Evolutionary conservation across 2,113 vertebrate species (phyloP), one percentile per base, ranked within the genome.

Genomic region (Ancistrus triradiatus): DNA sequence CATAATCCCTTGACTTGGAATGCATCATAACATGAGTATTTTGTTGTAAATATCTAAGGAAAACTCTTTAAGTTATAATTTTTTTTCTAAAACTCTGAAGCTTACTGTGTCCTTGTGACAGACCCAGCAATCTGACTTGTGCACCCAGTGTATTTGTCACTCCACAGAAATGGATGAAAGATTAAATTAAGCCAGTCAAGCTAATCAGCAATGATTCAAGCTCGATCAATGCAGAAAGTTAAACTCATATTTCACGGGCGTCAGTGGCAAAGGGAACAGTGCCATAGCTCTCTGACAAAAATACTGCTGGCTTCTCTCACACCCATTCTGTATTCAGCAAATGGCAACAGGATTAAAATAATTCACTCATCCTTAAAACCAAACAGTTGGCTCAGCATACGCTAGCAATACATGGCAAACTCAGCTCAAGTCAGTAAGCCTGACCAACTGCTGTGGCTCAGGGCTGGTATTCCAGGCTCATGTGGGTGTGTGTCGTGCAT

Each of bases 321-420:
- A 19, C 28, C 47, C 42, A 19, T 57, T 63, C 53, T 68, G 72
- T 63, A 59, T 74, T 73, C 70, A 69, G 59, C 48, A 64, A 79
- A 15, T 13, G 74, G 73, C 75, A 69, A 76, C 63, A 70, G 59
- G 64, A 78, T 82, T 78, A 77, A 77, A 73, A 80, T 80, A 68
- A 73, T 80, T 84, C 77, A 77, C 74, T 72, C 57, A 47, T 74
- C 73, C 70, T 38, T 46, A 1, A 3, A 35, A 48, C 77, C 77
- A 74, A 81, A 76, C 42, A 48, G 76, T 76, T 83, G 77, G 81
- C 68, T 83, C 79, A 79, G 74, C 72, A 74, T 47, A 68, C n/a
- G 8, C 43, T 35, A 50, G 58, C 70, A 67, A 70, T 62, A 60
- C 58, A 72, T 77, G 81, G 65, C 69, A 74, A 74, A 74, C 78